Base-by-base conservation (phyloP, 2,888 invertebrate genomes). In the Steinernema hermaphroditum region DNA sequence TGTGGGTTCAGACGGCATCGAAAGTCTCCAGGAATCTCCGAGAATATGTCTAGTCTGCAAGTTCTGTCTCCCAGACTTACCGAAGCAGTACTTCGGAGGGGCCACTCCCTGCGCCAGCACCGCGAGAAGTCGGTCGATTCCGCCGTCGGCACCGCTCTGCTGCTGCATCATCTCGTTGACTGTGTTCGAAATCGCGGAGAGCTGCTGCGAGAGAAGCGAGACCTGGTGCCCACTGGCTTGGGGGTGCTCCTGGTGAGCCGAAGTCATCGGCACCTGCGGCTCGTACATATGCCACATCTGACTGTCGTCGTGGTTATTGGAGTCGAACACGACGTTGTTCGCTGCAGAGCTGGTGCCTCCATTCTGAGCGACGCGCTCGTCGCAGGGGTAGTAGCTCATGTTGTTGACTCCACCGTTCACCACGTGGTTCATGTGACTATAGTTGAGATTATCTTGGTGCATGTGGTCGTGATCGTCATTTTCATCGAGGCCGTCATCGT, bases 271-370 rank as follows among this genome's bases (percentile, higher is more conserved):
- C 9, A 54, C 4, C 27, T 54, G 54, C 6, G 54, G 27, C 24
- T 54, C 54, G 54, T 54, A 54, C 54, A 54, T 54, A 22, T 54
- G 54, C 54, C 54, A 54, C 54, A 54, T 2, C 24, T 54, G 54
- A 8, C 54, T 27, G 22, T 46, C 46, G 27, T 54, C 54, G 54
- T 54, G 54, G 8, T 14, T 22, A 16, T 27, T 9, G 9, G 54
- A 54, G 19, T 24, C 27, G 54, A 19, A 54, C 6, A 54, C 54
- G 19, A 16, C 2, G 54, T 27, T 54, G 54, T 54, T 54, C 27
- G 27, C 54, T 12, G 4, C 22, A 1, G 54, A 54, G 27, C n/a
- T 19, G 4, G 27, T 22, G 24, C 54, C 54, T 22, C 54, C 54
- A 27, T 54, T 54, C 54, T 54, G 54, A 6, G 6, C 16, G 22